Evolutionary conservation across 1,140 invertebrate genomes (phyloP), one percentile per base, ranked within the genome.

Genomic region (Notospermus geniculatus): DNA sequence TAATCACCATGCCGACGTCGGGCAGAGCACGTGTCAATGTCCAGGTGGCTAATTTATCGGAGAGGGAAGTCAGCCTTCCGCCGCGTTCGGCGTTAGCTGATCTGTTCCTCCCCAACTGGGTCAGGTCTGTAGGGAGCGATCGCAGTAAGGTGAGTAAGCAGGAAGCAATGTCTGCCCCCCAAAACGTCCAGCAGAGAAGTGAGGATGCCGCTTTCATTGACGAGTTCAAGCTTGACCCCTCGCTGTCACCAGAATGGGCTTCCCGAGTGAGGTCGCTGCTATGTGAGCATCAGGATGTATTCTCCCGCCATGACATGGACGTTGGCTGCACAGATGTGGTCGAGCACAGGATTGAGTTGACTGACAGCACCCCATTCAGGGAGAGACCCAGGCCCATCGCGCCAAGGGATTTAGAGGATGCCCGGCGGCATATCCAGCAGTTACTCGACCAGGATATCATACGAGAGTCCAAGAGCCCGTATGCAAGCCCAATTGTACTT

Each of bases 321-420:
- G n/a, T 57, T 15, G 2, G 55, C 2, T 17, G 39, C 2, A 1
- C 17, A 23, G 19, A 27, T 30, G n/a, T 19, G 5, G 55, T 57
- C 17, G n/a, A 57, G 32, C 27, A 57, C 5, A 57, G 39, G 30
- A 57, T 57, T n/a, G n/a, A 57, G n/a, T 57, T 57, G 30, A 36
- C n/a, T 19, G 43, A 7, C n/a, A 13, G 50, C 4, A 17, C 43
- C 9, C 41, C 5, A 45, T 52, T 53, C 25, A 30, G 53, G 9
- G 50, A 53, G 9, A 11, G 9, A 11, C 50, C 25, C 17, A 19
- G 60, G 4, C 53, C 60, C 32, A 46, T 66, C 17, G 36, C 13
- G 30, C 43, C 4, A 23, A 70, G 71, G 7, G 75, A 64, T 50
- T 74, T 74, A 75, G 80, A 82, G n/a, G n/a, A n/a, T n/a, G n/a